Evolutionary conservation across 2,797 vertebrate species (phyloP).

Genomic region (Danio kyathit): DNA sequence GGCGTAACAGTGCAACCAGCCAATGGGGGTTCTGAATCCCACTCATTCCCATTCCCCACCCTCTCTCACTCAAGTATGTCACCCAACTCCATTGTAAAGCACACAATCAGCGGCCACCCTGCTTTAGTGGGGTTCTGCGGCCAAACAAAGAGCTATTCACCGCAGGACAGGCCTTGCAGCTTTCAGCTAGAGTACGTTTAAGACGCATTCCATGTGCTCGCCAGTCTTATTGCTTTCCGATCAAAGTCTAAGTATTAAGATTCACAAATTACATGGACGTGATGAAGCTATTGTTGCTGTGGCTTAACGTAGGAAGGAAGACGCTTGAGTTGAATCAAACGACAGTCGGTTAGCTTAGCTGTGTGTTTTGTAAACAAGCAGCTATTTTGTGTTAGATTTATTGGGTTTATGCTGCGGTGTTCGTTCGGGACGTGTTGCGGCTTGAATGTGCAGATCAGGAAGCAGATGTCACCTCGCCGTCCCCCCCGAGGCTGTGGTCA

Average conservation of each 20-base stretch:
- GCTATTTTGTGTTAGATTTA: neutral
- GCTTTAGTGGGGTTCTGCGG: slow-evolving; percentile 33
- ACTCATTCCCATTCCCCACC: slow-evolving; percentile 40
- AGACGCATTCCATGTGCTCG: slow-evolving; percentile 40
- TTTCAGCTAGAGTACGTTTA: slow-evolving; percentile 39
- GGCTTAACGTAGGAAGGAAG: neutral
- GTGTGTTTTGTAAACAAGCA: slow-evolving; percentile 18
- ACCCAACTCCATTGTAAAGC: slow-evolving; percentile 47
- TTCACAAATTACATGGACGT: slow-evolving; percentile 6
- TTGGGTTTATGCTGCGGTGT: neutral
- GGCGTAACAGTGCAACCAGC: slow-evolving; percentile 34
- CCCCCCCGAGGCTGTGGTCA: slow-evolving; percentile 22
- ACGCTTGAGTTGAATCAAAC: neutral
- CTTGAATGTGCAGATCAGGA: slow-evolving; percentile 27
- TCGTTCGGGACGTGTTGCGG: slow-evolving; percentile 23
- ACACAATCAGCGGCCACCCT: slow-evolving; percentile 46
- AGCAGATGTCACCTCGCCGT: slow-evolving; percentile 23
- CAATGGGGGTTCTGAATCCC: slow-evolving; percentile 9
- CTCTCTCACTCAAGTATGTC: slow-evolving; percentile 36
- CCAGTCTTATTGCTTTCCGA: slow-evolving; percentile 3
- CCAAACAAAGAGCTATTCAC: slow-evolving; percentile 62
- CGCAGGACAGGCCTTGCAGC: neutral
- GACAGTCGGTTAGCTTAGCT: neutral
- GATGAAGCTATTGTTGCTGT: neutral
- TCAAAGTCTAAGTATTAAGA: neutral